phyloP scores from a whole-genome alignment of 2,113 vertebrate species.

The Chloroceryle aenea region DNA sequence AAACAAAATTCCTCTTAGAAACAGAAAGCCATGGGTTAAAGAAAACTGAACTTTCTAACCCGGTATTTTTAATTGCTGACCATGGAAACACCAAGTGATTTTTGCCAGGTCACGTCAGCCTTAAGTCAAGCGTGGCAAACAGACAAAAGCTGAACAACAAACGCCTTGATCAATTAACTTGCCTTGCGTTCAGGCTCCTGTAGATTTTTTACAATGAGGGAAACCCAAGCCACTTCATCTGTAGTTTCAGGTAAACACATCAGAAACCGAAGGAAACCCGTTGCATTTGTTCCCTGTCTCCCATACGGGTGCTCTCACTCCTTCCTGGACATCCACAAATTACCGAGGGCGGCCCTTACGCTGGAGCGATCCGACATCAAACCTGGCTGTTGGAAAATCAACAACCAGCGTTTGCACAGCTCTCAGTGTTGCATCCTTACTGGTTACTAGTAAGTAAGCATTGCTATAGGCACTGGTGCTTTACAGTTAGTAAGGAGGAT shows the following conservation, averaged over 20 bases:
- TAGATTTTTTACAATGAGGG: background rate
- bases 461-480: constrained; percentile 72
- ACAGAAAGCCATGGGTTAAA: background rate
- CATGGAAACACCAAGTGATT: background rate
- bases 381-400: constrained; percentile 54
- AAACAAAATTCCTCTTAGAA: background rate
- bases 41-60: background rate
- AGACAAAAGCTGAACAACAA: background rate
- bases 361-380: background rate
- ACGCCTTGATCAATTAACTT: background rate
- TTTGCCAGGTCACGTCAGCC: background rate
- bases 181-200: background rate
- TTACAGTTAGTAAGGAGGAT: constrained; percentile 46
- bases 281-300: background rate
- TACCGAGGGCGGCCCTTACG: background rate
- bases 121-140: background rate
- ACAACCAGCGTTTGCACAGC: constrained; percentile 52
- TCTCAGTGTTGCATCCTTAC: constrained; percentile 54
- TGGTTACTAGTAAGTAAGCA: constrained; percentile 32
- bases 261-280: background rate
- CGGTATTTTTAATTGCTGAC: constrained; percentile 9
- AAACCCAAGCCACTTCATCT: background rate
- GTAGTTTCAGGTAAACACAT: background rate
- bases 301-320: background rate
- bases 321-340: background rate